phyloP scores from a whole-genome alignment of 2,888 invertebrate species.

The Pogonocherus hispidulus region DNA sequence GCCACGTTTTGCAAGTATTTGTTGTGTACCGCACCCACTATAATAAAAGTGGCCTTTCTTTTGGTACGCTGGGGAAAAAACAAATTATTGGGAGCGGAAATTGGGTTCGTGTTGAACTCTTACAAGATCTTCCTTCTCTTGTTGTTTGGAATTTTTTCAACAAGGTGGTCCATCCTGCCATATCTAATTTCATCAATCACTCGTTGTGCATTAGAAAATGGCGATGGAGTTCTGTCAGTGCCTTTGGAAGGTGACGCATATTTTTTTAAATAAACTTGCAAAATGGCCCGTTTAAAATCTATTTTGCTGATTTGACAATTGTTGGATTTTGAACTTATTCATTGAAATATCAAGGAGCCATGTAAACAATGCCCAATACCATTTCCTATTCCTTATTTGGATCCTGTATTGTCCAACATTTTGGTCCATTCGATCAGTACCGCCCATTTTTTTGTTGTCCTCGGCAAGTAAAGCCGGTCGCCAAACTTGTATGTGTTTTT shows the following conservation, averaged over 20 bases:
- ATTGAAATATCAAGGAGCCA: conserved; percentile 41
- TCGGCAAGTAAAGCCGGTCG: conserved; percentile 41
- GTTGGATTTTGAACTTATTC: conserved; percentile 35
- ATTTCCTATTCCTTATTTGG: conserved; percentile 35
- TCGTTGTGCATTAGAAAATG: not conserved
- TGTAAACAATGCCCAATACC: conserved; percentile 42
- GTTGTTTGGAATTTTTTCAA: conserved; percentile 27
- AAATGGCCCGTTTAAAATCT: conserved; percentile 36
- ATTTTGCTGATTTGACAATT: conserved; percentile 32
- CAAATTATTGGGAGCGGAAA: too few relatives aligned
- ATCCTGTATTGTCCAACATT: conserved; percentile 16
- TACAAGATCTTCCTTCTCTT: conserved; percentile 21
- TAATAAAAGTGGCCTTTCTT: too few relatives aligned
- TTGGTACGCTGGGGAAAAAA: too few relatives aligned
- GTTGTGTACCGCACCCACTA: too few relatives aligned
- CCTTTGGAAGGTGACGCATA: conserved; percentile 32
- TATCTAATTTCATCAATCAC: conserved; percentile 1
- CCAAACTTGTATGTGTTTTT: conserved; percentile 39
- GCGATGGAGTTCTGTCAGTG: conserved; percentile 24
- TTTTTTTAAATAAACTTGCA: conserved; percentile 36
- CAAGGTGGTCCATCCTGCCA: conserved; percentile 21
- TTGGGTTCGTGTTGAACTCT: conserved; percentile 26
- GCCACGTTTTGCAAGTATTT: too few relatives aligned
- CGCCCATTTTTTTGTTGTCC: conserved; percentile 51
- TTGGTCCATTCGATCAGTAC: conserved; percentile 43